Base-by-base conservation (phyloP, 1,140 invertebrate species). In the Octopus bimaculoides region DNA sequence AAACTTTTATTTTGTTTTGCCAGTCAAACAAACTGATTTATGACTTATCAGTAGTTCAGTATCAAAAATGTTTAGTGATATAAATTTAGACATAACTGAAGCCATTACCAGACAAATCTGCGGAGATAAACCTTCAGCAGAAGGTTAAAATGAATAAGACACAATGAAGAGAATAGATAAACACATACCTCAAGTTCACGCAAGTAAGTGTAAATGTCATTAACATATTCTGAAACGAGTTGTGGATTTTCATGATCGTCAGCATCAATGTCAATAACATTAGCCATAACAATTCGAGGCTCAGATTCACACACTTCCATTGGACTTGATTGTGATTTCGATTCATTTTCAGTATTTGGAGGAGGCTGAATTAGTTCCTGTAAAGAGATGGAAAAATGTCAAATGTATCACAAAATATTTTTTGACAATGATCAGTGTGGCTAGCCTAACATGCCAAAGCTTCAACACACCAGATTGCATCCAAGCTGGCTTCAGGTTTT, bases 161-260 rank as follows among this genome's bases (percentile, higher is more conserved):
- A 0, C 26, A 41, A 41, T 41, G 3, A 41, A 41, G 26, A 41
- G 26, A 41, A 41, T 41, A 41, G 26, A 41, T 41, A 41, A 41
- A 41, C 26, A 41, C 66, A n/a, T 91, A 95, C 90, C 91, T 97
- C 95, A 78, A 96, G 88, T 52, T 92, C 87, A 83, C 92, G 92
- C 85, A 97, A 91, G 88, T 97, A 96, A 14, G 90, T 88, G 86
- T 95, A 96, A 87, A 98, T 97, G 82, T 96, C 95, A 82, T 95
- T 94, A 75, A 95, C 94, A 88, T 97, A 97, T 82, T 94, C 92
- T 53, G 93, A 93, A 86, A 96, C 94, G 81, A 96, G 91, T 85
- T 94, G 92, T 7, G 95, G 94, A 87, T 96, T 95, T 74, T 93
- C 92, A 77, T 88, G 90, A 84, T 94, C 94, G 82, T 94, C 93